These are phyloP conservation scores for Poecilia gillii DNA, from an alignment of 2,797 vertebrate genomes.

Conservation along the genomic window DNA sequence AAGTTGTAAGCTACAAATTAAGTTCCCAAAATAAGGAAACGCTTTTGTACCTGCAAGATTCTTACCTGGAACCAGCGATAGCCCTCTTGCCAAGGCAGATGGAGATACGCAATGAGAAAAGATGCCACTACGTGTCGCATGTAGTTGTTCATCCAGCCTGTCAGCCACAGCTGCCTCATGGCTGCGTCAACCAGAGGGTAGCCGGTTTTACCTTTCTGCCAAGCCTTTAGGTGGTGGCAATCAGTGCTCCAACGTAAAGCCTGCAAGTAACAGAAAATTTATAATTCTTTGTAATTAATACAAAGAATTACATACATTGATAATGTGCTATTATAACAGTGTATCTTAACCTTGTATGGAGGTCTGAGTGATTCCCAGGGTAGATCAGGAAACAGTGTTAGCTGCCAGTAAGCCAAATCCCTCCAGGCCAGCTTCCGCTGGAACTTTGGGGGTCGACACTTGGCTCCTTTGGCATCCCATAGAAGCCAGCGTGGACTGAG, in stretches of 20 bases:
- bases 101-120: constrained; percentile 80
- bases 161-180: constrained; percentile 82
- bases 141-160: constrained; percentile 84
- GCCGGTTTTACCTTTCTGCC: constrained; percentile 77
- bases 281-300: neutral
- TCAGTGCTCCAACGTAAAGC: constrained; percentile 73
- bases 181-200: constrained; percentile 81
- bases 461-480: constrained; percentile 74
- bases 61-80: constrained; percentile 82
- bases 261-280: constrained; percentile 48
- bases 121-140: constrained; percentile 81
- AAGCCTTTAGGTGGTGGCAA: constrained; percentile 69
- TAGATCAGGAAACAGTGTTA: constrained; percentile 78
- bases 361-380: constrained; percentile 81
- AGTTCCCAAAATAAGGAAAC: neutral
- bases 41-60: neutral
- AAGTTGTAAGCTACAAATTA: neutral
- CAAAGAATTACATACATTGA: neutral
- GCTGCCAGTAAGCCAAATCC: constrained; percentile 82
- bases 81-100: constrained; percentile 81
- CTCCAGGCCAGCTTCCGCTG: constrained; percentile 82
- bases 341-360: constrained; percentile 73
- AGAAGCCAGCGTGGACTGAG: constrained; percentile 77
- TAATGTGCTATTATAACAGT: neutral
- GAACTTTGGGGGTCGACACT: constrained; percentile 75